Evolutionary conservation across 1,140 invertebrate species (phyloP), one percentile per base, ranked within the genome.

Genomic region (Trissolcus basalis): DNA sequence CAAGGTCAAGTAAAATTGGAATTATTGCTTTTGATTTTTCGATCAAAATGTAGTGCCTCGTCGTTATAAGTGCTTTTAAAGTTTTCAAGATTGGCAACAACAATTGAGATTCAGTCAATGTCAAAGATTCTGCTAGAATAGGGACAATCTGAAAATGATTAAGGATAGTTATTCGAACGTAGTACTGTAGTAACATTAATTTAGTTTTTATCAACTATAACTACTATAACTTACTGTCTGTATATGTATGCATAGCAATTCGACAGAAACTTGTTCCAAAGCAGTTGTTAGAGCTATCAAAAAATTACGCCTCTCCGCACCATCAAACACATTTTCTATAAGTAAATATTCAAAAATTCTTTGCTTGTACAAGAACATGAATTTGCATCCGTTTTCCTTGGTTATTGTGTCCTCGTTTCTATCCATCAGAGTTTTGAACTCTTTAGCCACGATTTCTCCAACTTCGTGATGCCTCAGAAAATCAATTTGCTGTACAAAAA

Each of bases 1-100:
- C 86, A 27, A 94, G 86, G 56, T 90, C 89, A 12, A 94, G 78
- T 43, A 93, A 89, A 67, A 90, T 90, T n/a, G 92, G 90, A 77
- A 94, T 89, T 39, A 95, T 88, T 59, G 91, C 91, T 75, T 91
- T 90, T 68, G 92, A 86, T 76, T 93, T 91, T 9, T 89, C 84
- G 7, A 89, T 85, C 32, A 93, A 88, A 67, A 90, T 85, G 0
- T 75, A 43, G 72, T 92, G 89, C 75, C 90, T 90, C 5, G 88
- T 82, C 72, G 90, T 80, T 9, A 93, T 85, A 61, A 94, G 89
- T 65, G 89, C 86, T 43, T 89, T 89, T 13, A 94, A 85, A 3
- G 90, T 90, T 36, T 89, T 88, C 8, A 93, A 79, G 27, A 92
- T 89, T 10, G 91, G 89, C 19, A 89, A 72, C 10, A 93, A 77